phyloP scores from a whole-genome alignment of 2,888 invertebrate species.

The Nymphalis c-album region DNA sequence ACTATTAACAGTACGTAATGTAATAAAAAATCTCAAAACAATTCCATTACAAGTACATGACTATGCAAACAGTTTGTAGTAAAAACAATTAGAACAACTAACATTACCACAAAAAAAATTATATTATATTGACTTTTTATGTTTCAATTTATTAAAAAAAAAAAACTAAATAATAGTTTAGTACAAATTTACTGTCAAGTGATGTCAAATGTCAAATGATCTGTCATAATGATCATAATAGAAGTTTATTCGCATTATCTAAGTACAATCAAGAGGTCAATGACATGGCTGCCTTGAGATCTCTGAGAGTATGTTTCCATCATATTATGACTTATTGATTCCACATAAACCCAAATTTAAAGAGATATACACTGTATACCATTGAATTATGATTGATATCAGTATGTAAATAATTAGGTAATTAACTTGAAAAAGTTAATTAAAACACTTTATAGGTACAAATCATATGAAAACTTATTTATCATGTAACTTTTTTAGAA shows the following conservation, averaged over 20 bases:
- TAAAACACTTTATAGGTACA: constrained; percentile 29
- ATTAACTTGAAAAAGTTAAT: constrained; percentile 12
- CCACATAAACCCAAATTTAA: constrained; percentile 22
- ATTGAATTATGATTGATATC: constrained; percentile 15
- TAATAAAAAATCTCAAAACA: neutral
- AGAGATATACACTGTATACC: constrained; percentile 16
- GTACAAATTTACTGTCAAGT: too few relatives aligned
- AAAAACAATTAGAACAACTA: too few relatives aligned
- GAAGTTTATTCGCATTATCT: constrained; percentile 40
- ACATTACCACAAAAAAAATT: too few relatives aligned
- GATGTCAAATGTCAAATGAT: neutral
- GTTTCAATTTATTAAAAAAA: too few relatives aligned
- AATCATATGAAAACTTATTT: constrained; percentile 10
- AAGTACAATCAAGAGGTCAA: constrained; percentile 43
- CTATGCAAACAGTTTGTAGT: too few relatives aligned
- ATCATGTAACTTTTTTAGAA: too few relatives aligned
- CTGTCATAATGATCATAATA: constrained; percentile 2
- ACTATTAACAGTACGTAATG: neutral
- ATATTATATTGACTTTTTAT: too few relatives aligned
- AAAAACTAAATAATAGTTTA: too few relatives aligned
- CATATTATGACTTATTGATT: constrained; percentile 30
- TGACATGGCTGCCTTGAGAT: constrained; percentile 43
- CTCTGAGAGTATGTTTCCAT: constrained; percentile 44
- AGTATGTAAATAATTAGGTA: neutral
- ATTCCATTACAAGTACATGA: too few relatives aligned